phyloP scores from a whole-genome alignment of 2,113 vertebrate genomes.

The Mirounga angustirostris region DNA sequence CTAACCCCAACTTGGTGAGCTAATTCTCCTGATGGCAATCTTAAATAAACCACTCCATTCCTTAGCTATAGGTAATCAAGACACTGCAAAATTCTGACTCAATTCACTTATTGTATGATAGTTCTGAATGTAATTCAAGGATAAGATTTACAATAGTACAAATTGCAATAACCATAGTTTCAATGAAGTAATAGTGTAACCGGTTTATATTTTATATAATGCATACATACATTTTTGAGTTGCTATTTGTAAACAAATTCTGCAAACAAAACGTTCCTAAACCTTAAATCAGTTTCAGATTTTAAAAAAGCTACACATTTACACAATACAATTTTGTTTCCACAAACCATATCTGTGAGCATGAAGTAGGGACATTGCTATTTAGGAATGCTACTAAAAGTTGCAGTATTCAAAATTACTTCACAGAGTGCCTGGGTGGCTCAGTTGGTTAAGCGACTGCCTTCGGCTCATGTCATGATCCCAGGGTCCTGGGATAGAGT shows the following conservation, averaged over 20 bases:
- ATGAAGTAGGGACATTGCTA: not conserved
- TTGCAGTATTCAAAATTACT: not conserved
- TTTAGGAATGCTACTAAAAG: not conserved
- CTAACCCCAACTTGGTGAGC: not conserved
- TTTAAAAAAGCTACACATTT: slow-evolving; percentile 19
- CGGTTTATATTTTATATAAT: not conserved
- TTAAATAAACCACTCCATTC: not conserved
- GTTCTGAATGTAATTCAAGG: slow-evolving; percentile 4
- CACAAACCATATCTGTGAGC: not conserved
- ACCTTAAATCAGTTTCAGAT: not conserved
- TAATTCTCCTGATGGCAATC: not conserved
- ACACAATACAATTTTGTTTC: not conserved
- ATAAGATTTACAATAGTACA: not conserved
- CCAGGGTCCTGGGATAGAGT: too few relatives aligned
- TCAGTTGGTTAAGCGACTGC: too few relatives aligned
- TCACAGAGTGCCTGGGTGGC: not conserved
- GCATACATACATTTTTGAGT: not conserved
- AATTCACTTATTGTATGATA: not conserved
- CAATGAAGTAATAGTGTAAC: not conserved
- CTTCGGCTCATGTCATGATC: too few relatives aligned
- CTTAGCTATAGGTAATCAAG: slow-evolving; percentile 4
- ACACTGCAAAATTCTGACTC: not conserved
- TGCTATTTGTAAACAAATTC: slow-evolving; percentile 39
- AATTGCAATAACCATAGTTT: not conserved
- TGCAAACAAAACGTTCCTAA: slow-evolving; percentile 30